Evolutionary conservation across 30 jellyfish, hydroid and myxozoan species (phyloP).

Genomic region (Aurelia sp.): DNA sequence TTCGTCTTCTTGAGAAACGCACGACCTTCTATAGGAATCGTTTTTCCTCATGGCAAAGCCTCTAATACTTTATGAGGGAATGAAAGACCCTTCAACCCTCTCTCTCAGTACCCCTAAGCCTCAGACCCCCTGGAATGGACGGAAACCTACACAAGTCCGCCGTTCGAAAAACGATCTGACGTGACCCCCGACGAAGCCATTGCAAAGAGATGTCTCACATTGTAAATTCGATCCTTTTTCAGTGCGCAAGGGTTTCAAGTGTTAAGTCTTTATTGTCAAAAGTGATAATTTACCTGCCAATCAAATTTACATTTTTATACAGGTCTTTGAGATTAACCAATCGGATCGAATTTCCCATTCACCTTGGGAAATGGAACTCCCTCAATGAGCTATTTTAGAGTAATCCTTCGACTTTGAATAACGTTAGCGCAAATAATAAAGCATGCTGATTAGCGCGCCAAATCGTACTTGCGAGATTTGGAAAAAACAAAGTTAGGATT

Average conservation of each 20-base stretch:
- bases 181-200: constrained; percentile 41
- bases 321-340: constrained; percentile 28
- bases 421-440: not conserved
- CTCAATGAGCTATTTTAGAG: constrained; percentile 32
- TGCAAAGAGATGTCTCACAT: constrained; percentile 12
- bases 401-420: constrained; percentile 17
- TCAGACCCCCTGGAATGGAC: too few relatives aligned
- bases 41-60: too few relatives aligned
- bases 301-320: constrained; percentile 42
- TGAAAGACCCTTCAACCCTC: too few relatives aligned
- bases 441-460: constrained; percentile 14
- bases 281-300: constrained; percentile 72
- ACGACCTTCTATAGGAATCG: too few relatives aligned
- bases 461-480: constrained; percentile 19
- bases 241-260: constrained; percentile 40
- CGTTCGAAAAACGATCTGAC: not conserved
- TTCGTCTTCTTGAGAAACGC: too few relatives aligned
- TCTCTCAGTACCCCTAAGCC: too few relatives aligned
- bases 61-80: too few relatives aligned
- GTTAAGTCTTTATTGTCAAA: constrained; percentile 54
- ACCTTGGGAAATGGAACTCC: constrained; percentile 62
- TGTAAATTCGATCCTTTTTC: constrained; percentile 46
- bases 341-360: constrained; percentile 71
- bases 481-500: constrained; percentile 13
- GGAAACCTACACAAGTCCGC: not conserved